Percentiles rank a stretch among this genome's conserved stretches.
phyloP scores from a whole-genome alignment of 2,113 vertebrate genomes.

The Aspidoscelis tigris region DNA sequence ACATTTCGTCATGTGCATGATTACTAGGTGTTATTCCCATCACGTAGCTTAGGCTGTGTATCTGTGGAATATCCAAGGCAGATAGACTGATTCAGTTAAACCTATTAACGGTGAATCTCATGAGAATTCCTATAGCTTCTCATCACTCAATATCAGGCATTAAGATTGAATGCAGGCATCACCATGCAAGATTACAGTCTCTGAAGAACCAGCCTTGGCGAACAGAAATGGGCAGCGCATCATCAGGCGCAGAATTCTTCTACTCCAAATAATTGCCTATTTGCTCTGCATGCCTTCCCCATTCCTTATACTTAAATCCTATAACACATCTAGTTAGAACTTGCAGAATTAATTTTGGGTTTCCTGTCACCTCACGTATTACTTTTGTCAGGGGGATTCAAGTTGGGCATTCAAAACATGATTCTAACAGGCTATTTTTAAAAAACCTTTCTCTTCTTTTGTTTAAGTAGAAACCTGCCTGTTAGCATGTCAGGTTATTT shows the following conservation, averaged over 20 bases:
- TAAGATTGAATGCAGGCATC: conserved; percentile 61
- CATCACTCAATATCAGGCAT: conserved; percentile 61
- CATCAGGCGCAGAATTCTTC: conserved; percentile 46
- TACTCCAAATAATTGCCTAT: conserved; percentile 63
- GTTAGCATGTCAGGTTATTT: conserved; percentile 57
- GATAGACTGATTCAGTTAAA: conserved; percentile 57
- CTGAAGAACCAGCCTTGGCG: conserved; percentile 33
- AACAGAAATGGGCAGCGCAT: conserved; percentile 56
- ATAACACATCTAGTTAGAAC: conserved; percentile 60
- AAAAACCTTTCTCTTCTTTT: conserved; percentile 48
- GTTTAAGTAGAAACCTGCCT: conserved; percentile 55
- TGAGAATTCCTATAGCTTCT: conserved; percentile 51
- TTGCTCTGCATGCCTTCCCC: conserved; percentile 49
- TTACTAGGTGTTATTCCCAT: conserved; percentile 16
- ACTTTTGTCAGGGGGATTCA: conserved; percentile 67
- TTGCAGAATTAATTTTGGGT: conserved; percentile 59
- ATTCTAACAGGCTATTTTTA: conserved; percentile 61
- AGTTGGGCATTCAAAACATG: conserved; percentile 46
- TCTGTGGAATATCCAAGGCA: conserved; percentile 57
- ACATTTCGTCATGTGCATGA: not conserved
- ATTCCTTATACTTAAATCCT: conserved; percentile 55
- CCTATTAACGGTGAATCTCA: conserved; percentile 59
- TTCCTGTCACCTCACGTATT: conserved; percentile 63
- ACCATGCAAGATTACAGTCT: conserved; percentile 56
- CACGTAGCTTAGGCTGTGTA: conserved; percentile 38